phyloP scores from a whole-genome alignment of 1,140 invertebrate species.

The Thalassaphorura encarpata region DNA sequence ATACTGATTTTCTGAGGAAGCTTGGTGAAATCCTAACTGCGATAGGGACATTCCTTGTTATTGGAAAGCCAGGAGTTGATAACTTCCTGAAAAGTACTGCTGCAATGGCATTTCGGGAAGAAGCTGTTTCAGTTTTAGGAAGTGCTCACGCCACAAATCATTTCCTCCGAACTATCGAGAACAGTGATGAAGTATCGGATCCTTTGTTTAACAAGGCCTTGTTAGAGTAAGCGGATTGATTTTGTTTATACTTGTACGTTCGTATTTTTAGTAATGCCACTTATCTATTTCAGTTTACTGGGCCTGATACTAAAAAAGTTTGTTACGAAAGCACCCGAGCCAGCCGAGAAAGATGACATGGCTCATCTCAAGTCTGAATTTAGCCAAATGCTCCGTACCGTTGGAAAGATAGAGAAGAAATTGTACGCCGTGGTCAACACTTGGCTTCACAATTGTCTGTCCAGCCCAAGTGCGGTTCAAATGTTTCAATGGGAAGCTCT shows the following conservation, averaged over 20 bases:
- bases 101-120: conserved; percentile 8
- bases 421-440: conserved; percentile 18
- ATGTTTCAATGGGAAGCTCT: conserved; percentile 24
- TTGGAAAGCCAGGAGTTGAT: conserved; percentile 9
- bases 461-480: conserved; percentile 11
- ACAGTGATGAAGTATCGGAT: not conserved
- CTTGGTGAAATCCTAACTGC: conserved; percentile 14
- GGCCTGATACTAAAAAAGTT: conserved; percentile 18
- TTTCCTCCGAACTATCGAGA: conserved; percentile 12
- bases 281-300: conserved; percentile 11
- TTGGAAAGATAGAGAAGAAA: conserved; percentile 13
- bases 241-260: not conserved
- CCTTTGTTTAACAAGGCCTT: not conserved
- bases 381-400: conserved; percentile 9
- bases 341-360: conserved; percentile 22
- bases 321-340: conserved; percentile 3
- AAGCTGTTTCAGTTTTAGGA: conserved; percentile 17
- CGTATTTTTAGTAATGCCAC: not conserved
- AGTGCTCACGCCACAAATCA: conserved; percentile 5
- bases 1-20: conserved; percentile 19
- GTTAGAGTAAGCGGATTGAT: conserved; percentile 6
- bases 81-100: conserved; percentile 15
- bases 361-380: conserved; percentile 21
- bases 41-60: not conserved
- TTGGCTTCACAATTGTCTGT: conserved; percentile 18